These are phyloP conservation scores for Eristalinus sepulchralis DNA, from an alignment of 2,888 invertebrate species.

Conservation along the genomic window DNA sequence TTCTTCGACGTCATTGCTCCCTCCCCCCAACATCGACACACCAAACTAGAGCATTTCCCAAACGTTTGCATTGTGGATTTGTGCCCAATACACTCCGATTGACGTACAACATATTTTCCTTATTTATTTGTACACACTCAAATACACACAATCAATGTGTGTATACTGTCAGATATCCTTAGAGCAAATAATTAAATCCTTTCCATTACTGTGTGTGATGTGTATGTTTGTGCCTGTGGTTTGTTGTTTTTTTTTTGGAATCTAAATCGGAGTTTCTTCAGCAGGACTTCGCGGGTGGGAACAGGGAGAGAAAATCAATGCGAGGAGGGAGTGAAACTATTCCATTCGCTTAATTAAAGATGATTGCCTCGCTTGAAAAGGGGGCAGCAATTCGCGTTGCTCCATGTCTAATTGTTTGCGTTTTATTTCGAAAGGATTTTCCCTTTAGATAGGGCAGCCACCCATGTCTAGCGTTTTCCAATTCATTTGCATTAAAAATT, in stretches of 20 bases:
- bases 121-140: constrained; percentile 62
- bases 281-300: constrained; percentile 34
- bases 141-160: constrained; percentile 24
- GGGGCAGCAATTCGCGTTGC: background rate
- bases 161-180: constrained; percentile 62
- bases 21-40: constrained; percentile 2
- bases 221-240: constrained; percentile 42
- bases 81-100: constrained; percentile 61
- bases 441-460: background rate
- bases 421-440: constrained; percentile 53
- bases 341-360: constrained; percentile 69
- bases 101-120: constrained; percentile 70
- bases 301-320: constrained; percentile 17
- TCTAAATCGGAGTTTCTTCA: constrained; percentile 44
- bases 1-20: background rate
- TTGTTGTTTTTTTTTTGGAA: too few species aligned
- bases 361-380: constrained; percentile 55
- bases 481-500: constrained; percentile 69
- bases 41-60: constrained; percentile 2
- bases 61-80: constrained; percentile 69
- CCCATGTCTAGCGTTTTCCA: constrained; percentile 44
- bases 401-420: constrained; percentile 56
- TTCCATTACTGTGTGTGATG: constrained; percentile 42
- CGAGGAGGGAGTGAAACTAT: constrained; percentile 35
- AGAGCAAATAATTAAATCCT: constrained; percentile 72